Conservation (phyloP, 2,113 vertebrate species). For the Xiphophorus maculatus region DNA sequence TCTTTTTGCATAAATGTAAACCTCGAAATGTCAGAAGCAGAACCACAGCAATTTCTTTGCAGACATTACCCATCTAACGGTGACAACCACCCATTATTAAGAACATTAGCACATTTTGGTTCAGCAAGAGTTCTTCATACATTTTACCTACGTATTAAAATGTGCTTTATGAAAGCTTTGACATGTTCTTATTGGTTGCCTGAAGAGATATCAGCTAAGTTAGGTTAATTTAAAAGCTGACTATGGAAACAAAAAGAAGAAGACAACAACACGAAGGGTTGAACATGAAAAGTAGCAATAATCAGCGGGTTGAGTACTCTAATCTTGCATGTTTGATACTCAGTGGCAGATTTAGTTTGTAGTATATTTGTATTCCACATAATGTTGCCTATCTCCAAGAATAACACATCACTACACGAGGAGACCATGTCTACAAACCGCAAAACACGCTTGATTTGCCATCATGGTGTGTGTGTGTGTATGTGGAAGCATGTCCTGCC, state of each 20-base stretch:
- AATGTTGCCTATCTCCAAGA: conserved; percentile 44
- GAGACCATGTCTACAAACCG: conserved; percentile 54
- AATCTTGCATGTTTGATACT: too few species aligned
- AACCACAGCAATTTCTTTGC: not conserved
- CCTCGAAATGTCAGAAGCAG: not conserved
- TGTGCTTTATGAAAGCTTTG: not conserved
- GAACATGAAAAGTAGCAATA: not conserved
- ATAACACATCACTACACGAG: conserved; percentile 45
- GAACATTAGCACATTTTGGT: not conserved
- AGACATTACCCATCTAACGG: not conserved
- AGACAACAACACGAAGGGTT: too few species aligned
- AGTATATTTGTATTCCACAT: too few species aligned
- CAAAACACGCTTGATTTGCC: conserved; percentile 45
- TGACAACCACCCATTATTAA: not conserved
- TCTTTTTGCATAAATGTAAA: too few species aligned
- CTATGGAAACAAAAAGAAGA: too few species aligned
- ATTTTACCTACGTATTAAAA: not conserved
- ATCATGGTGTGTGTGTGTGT: conserved; percentile 8
- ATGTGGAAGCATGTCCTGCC: too few species aligned
- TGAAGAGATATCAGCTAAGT: not conserved
- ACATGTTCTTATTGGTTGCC: not conserved
- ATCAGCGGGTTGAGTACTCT: not conserved
- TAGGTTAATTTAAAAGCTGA: too few species aligned
- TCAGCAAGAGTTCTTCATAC: not conserved
- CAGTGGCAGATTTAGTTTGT: too few species aligned